Conservation (phyloP, 2,797 vertebrate genomes). For the Sorex maritimensis region DNA sequence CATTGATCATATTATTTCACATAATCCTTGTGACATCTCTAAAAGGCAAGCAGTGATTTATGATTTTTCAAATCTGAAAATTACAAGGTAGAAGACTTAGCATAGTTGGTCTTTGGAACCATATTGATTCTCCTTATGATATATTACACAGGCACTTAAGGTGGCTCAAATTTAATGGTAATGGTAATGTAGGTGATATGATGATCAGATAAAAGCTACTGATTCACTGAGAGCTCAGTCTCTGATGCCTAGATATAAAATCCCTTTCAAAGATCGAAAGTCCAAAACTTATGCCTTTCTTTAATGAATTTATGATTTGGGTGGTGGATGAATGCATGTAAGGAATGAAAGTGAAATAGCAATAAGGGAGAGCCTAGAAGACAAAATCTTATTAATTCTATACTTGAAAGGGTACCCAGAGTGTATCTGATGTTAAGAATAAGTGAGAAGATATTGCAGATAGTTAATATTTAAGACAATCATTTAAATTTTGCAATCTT, state of each 20-base stretch:
- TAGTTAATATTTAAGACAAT: slow-evolving; percentile 48
- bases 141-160: not conserved
- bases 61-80: not conserved
- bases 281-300: not conserved
- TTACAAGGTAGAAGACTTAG: not conserved
- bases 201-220: not conserved
- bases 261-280: not conserved
- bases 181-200: not conserved
- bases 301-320: not conserved
- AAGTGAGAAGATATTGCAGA: not conserved
- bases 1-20: slow-evolving; percentile 30
- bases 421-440: not conserved
- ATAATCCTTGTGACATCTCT: not conserved
- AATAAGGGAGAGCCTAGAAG: not conserved
- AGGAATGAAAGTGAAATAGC: not conserved
- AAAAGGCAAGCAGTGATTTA: not conserved
- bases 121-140: not conserved
- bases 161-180: not conserved
- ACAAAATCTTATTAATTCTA: not conserved
- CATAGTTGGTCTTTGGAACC: not conserved
- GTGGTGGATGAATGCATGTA: not conserved
- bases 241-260: not conserved
- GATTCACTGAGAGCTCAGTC: not conserved
- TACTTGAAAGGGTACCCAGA: not conserved
- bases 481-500: slow-evolving; percentile 42